phyloP scores from a whole-genome alignment of 2,888 invertebrate genomes.

The Panzeria rudis region DNA sequence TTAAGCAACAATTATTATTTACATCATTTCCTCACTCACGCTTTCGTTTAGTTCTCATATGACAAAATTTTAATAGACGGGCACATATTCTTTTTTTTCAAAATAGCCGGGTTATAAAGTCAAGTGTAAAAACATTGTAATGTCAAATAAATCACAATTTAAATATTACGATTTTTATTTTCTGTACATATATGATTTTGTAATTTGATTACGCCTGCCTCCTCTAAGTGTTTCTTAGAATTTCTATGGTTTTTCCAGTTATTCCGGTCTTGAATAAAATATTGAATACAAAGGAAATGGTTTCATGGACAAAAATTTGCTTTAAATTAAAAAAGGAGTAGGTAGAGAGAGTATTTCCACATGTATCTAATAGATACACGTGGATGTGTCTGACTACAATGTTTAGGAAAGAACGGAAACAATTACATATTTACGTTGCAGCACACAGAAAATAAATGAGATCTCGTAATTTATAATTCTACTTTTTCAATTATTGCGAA shows the following conservation, averaged over 20 bases:
- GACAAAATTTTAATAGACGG: neutral
- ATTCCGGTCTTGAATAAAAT: slow-evolving; percentile 56
- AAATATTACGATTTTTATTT: slow-evolving; percentile 1
- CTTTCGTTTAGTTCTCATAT: slow-evolving; percentile 5
- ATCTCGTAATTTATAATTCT: too few relatives aligned
- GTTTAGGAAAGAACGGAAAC: neutral
- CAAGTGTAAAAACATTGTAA: slow-evolving; percentile 63
- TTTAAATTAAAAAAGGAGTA: neutral
- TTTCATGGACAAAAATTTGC: neutral
- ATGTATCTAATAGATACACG: neutral
- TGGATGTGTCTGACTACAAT: neutral
- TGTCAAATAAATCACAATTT: slow-evolving; percentile 42
- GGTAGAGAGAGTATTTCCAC: too few relatives aligned
- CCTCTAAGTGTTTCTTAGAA: slow-evolving; percentile 65
- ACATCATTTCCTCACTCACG: slow-evolving; percentile 15
- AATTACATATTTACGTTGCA: too few relatives aligned
- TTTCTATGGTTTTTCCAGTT: slow-evolving; percentile 74
- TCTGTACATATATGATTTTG: neutral
- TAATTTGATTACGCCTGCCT: slow-evolving; percentile 29
- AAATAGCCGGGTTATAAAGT: slow-evolving; percentile 43
- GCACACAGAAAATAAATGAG: too few relatives aligned
- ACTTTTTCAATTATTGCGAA: too few relatives aligned
- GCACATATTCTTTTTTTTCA: neutral
- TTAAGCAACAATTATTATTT: neutral
- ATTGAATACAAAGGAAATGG: slow-evolving; percentile 32